Evolutionary conservation across 2,113 vertebrate species (phyloP).

Genomic region (Seriola dumerili): DNA sequence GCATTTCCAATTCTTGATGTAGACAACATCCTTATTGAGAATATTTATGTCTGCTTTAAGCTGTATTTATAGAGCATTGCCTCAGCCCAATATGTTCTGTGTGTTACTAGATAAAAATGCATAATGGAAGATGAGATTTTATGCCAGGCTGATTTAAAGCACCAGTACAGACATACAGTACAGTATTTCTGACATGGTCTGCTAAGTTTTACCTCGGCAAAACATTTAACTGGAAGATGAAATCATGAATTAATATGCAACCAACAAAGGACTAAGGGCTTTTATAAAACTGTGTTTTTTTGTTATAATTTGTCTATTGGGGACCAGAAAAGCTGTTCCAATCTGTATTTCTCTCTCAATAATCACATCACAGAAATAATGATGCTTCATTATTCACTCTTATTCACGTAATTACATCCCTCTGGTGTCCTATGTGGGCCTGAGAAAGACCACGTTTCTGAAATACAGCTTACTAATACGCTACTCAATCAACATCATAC

Average conservation of each 20-base stretch:
- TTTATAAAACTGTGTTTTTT: constrained; percentile 41
- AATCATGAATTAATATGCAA: constrained; percentile 50
- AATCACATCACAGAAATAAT: constrained; percentile 58
- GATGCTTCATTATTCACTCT: constrained; percentile 57
- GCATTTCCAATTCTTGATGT: constrained; percentile 19
- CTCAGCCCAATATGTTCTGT: constrained; percentile 2
- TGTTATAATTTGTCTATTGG: constrained; percentile 32
- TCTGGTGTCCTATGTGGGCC: constrained; percentile 1
- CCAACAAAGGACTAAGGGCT: constrained; percentile 12
- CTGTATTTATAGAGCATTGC: not conserved
- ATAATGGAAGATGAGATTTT: constrained; percentile 23
- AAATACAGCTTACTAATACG: constrained; percentile 20
- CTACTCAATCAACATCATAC: constrained; percentile 28
- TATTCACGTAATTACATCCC: constrained; percentile 53
- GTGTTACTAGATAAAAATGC: constrained; percentile 26
- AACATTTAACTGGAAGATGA: constrained; percentile 13
- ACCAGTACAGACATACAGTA: not conserved
- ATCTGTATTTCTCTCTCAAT: constrained; percentile 49
- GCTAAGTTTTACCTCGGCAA: constrained; percentile 6
- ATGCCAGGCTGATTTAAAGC: constrained; percentile 25
- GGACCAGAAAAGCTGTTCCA: constrained; percentile 32
- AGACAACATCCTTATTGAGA: not conserved
- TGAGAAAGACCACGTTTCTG: constrained; percentile 34
- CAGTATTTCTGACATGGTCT: constrained; percentile 1
- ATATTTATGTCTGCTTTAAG: constrained; percentile 9